Conservation (phyloP, 2,888 invertebrate genomes). For the Corythucha ciliata region DNA sequence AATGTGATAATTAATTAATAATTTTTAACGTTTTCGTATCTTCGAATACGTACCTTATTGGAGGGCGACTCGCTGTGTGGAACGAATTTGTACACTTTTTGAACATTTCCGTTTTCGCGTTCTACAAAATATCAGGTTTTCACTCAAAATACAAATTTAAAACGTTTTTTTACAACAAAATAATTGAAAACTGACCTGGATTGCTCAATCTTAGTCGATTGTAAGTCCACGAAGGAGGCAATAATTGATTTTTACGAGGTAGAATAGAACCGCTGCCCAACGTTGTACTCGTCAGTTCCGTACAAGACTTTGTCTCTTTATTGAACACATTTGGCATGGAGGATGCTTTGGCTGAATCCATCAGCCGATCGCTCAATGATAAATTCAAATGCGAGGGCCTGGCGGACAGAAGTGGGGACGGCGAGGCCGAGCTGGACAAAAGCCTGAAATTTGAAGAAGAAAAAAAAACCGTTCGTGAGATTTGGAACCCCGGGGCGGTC, state of each 20-base stretch:
- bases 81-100: constrained; percentile 19
- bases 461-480: too few species aligned
- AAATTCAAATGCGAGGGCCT: constrained; percentile 6
- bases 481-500: too few species aligned
- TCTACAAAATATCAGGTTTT: constrained; percentile 14
- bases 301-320: constrained; percentile 20
- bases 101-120: constrained; percentile 25
- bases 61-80: constrained; percentile 19
- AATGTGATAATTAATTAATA: background rate
- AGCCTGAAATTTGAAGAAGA: too few species aligned
- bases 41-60: background rate
- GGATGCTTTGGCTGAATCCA: constrained; percentile 51
- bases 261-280: constrained; percentile 26
- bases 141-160: constrained; percentile 3
- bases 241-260: constrained; percentile 22
- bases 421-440: too few species aligned
- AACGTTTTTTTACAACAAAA: constrained; percentile 9
- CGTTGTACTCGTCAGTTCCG: constrained; percentile 5
- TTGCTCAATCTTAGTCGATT: constrained; percentile 26
- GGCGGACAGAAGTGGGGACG: constrained; percentile 1
- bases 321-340: constrained; percentile 76
- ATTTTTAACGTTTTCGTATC: background rate
- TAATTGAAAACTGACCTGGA: constrained; percentile 18
- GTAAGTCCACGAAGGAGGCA: constrained; percentile 27
- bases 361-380: constrained; percentile 15